phyloP scores from a whole-genome alignment of 2,113 vertebrate species.

The Syrmaticus mikado region DNA sequence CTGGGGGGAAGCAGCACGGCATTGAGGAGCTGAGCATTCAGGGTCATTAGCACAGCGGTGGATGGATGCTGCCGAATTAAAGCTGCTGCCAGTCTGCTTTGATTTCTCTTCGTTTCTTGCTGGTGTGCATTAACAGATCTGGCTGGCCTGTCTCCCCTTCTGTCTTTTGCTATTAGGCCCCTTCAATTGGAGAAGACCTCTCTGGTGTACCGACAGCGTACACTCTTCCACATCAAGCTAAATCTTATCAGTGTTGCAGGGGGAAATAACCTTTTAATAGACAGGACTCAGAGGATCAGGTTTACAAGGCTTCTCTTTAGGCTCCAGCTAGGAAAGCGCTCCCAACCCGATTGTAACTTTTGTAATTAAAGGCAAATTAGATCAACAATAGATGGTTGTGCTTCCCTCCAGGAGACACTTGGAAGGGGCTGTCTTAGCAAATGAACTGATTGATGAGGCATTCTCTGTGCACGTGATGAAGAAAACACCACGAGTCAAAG shows the following conservation, averaged over 20 bases:
- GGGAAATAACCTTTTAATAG: constrained; percentile 37
- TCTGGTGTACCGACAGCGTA: neutral
- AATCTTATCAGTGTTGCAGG: neutral
- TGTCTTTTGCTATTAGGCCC: constrained; percentile 8
- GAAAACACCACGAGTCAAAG: neutral
- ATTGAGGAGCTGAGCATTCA: neutral
- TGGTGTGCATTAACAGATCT: constrained; percentile 5
- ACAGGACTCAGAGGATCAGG: neutral
- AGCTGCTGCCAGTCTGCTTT: constrained; percentile 17
- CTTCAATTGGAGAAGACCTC: neutral
- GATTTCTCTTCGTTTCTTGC: neutral
- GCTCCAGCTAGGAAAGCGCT: neutral
- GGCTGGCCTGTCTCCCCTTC: neutral
- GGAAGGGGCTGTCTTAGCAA: constrained; percentile 14
- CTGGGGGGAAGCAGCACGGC: neutral
- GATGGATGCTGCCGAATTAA: neutral
- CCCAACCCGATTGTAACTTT: constrained; percentile 41
- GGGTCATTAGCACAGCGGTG: neutral
- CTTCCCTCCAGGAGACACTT: neutral
- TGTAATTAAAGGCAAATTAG: constrained; percentile 50
- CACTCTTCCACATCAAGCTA: neutral
- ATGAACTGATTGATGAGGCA: neutral
- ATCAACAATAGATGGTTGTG: neutral
- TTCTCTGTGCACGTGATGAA: neutral
- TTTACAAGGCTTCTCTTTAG: constrained; percentile 1